These are phyloP conservation scores for Anoplopoma fimbria DNA, from an alignment of 2,113 vertebrate genomes.

Conservation along the genomic window DNA sequence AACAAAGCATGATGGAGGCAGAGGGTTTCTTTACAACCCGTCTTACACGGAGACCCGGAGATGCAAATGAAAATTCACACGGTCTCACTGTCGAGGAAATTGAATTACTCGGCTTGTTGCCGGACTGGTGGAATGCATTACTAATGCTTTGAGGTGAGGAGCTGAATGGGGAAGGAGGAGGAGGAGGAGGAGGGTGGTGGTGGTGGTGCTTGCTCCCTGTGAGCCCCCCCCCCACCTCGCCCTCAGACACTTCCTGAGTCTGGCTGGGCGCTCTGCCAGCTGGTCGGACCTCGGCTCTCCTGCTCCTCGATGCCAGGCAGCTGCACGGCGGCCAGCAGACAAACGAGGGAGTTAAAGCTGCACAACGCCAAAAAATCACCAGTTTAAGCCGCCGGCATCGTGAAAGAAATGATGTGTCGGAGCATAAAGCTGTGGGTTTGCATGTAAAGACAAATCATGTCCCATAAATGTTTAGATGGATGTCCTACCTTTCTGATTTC, in stretches of 20 bases:
- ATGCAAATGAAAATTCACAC: slow-evolving; percentile 80
- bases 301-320: slow-evolving; percentile 64
- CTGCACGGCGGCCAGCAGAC: slow-evolving; percentile 61
- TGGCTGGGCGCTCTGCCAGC: slow-evolving; percentile 69
- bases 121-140: slow-evolving; percentile 79
- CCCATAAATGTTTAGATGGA: slow-evolving; percentile 15
- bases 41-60: slow-evolving; percentile 34
- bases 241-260: slow-evolving; percentile 73
- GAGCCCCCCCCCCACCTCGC: neutral
- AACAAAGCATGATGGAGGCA: slow-evolving; percentile 55
- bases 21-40: slow-evolving; percentile 52
- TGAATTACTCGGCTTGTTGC: slow-evolving; percentile 78
- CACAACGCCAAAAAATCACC: slow-evolving; percentile 16
- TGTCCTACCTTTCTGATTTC: neutral
- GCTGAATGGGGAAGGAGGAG: slow-evolving; percentile 73
- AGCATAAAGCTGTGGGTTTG: neutral
- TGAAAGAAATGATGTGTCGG: neutral
- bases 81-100: slow-evolving; percentile 77
- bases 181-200: neutral
- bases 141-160: slow-evolving; percentile 78
- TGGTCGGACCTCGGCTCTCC: slow-evolving; percentile 39
- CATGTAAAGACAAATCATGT: neutral
- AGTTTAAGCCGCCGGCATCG: no score
- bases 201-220: neutral
- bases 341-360: slow-evolving; percentile 21